Conservation (phyloP, 2,888 invertebrate species). For the Volucella zonaria region DNA sequence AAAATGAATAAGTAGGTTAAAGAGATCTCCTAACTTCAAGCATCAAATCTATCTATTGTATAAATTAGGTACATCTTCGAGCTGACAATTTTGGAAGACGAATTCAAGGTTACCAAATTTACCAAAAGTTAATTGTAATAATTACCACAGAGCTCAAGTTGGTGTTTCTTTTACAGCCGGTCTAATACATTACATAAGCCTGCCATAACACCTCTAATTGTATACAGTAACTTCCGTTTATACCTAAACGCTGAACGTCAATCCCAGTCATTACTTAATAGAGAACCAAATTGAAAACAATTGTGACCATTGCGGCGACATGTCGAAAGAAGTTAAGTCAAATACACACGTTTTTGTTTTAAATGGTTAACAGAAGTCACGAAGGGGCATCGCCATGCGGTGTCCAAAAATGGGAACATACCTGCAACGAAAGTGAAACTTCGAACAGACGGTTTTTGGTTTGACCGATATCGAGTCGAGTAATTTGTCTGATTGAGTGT, state of each 20-base stretch:
- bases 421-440: constrained; percentile 67
- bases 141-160: neutral
- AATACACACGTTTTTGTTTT: constrained; percentile 38
- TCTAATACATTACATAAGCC: constrained; percentile 1
- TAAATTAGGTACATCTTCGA: too few species aligned
- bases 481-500: constrained; percentile 43
- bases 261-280: constrained; percentile 12
- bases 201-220: constrained; percentile 24
- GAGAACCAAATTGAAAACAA: constrained; percentile 22
- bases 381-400: constrained; percentile 37
- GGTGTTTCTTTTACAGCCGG: neutral
- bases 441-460: constrained; percentile 10
- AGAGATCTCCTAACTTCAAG: too few species aligned
- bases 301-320: neutral
- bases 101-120: too few species aligned
- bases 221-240: constrained; percentile 22
- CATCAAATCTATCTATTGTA: too few species aligned
- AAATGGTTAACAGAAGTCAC: constrained; percentile 46
- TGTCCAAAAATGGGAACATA: constrained; percentile 57
- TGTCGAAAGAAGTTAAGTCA: constrained; percentile 14
- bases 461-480: neutral
- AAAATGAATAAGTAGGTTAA: too few species aligned
- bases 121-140: too few species aligned
- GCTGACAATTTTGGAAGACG: too few species aligned
- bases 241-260: neutral